Percentiles rank a stretch among this genome's conserved stretches.
These are phyloP conservation scores for Phoxinus dragarum DNA, from an alignment of 2,797 vertebrate species.

Conservation along the genomic window DNA sequence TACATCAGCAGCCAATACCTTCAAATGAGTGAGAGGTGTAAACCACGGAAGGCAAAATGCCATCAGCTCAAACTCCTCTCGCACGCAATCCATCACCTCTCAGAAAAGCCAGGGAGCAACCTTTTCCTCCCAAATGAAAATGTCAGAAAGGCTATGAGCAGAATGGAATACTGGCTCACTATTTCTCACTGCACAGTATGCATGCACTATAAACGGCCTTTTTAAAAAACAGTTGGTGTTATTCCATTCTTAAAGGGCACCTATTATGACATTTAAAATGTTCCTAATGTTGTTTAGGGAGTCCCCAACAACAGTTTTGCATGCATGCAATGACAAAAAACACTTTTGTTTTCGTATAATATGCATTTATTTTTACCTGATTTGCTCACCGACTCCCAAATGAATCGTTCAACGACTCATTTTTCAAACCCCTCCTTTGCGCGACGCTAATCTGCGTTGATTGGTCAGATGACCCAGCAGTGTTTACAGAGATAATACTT, in stretches of 20 bases:
- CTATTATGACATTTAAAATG: too few species aligned
- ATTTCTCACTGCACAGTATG: neutral
- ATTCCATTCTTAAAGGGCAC: neutral
- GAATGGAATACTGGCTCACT: neutral
- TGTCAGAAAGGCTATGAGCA: slow-evolving; percentile 45
- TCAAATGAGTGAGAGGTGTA: slow-evolving; percentile 29
- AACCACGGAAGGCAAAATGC: slow-evolving; percentile 38
- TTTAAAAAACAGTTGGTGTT: neutral
- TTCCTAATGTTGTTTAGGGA: too few species aligned
- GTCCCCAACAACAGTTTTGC: too few species aligned
- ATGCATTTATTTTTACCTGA: too few species aligned
- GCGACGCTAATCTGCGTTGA: too few species aligned
- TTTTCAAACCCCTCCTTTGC: too few species aligned
- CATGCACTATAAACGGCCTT: neutral
- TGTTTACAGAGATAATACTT: too few species aligned
- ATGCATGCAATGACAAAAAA: too few species aligned
- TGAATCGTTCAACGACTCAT: too few species aligned
- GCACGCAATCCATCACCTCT: slow-evolving; percentile 51
- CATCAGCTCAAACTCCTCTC: slow-evolving; percentile 38
- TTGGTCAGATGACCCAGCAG: too few species aligned
- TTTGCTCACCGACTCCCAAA: too few species aligned
- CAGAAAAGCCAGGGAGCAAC: slow-evolving; percentile 46
- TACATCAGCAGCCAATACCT: neutral
- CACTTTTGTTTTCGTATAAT: too few species aligned
- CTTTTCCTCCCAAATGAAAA: slow-evolving; percentile 56